Evolutionary conservation across 1,140 invertebrate genomes (phyloP).

Genomic region (Cherax quadricarinatus): DNA sequence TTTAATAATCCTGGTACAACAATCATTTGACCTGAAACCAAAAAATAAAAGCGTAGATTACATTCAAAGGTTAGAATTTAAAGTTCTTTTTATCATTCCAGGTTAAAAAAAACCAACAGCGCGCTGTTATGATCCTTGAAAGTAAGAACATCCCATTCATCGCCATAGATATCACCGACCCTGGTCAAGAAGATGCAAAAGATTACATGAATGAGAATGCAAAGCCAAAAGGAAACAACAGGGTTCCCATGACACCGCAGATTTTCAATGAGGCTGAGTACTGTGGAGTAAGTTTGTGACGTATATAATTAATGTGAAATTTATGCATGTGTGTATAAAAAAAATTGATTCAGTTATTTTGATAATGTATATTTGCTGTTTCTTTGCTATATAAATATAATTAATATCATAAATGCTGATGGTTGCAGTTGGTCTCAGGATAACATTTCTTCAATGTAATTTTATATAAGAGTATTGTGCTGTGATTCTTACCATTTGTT

Average conservation of each 20-base stretch:
- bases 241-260: slow-evolving; percentile 89
- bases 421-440: too few species aligned
- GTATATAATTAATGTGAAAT: too few species aligned
- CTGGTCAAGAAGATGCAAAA: slow-evolving; percentile 90
- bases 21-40: too few species aligned
- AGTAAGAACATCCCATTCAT: slow-evolving; percentile 92
- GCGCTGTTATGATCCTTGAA: slow-evolving; percentile 93
- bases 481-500: too few species aligned
- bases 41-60: too few species aligned
- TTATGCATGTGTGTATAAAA: not conserved
- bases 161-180: slow-evolving; percentile 94
- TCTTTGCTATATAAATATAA: too few species aligned
- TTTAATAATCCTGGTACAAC: too few species aligned
- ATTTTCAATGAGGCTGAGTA: slow-evolving; percentile 73
- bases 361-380: too few species aligned
- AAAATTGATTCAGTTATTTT: not conserved
- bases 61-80: too few species aligned
- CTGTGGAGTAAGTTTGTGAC: slow-evolving; percentile 63
- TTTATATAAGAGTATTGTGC: too few species aligned
- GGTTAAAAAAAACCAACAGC: slow-evolving; percentile 96
- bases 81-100: slow-evolving; percentile 76
- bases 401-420: too few species aligned
- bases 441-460: too few species aligned
- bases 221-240: slow-evolving; percentile 81
- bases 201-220: slow-evolving; percentile 94